These are phyloP conservation scores for Brachypodius melanocephalos DNA, from an alignment of 2,113 vertebrate genomes.

Conservation along the genomic window DNA sequence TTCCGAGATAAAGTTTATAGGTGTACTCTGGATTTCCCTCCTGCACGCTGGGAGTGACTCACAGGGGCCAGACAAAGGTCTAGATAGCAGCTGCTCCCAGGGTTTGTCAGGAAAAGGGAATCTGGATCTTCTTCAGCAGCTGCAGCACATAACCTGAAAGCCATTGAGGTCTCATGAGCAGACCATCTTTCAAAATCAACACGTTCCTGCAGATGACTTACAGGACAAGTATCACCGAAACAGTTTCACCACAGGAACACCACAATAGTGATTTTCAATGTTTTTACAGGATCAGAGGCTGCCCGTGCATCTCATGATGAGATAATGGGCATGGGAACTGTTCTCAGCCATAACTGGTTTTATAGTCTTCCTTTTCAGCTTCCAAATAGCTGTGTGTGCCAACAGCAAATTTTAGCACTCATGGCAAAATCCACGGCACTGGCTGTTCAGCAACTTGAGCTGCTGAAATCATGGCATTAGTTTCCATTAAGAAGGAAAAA, in stretches of 20 bases:
- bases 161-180: rapidly evolving
- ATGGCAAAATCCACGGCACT: rapidly evolving
- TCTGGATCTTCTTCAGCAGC: not conserved
- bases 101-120: not conserved
- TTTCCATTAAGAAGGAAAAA: not conserved
- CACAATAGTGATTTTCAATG: not conserved
- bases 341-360: not conserved
- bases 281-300: not conserved
- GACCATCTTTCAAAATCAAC: not conserved
- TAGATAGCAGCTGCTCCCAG: not conserved
- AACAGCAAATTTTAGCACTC: not conserved
- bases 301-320: not conserved
- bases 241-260: not conserved
- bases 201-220: not conserved
- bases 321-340: not conserved
- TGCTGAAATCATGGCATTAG: not conserved
- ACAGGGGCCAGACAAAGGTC: not conserved
- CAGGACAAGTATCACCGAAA: not conserved
- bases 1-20: not conserved
- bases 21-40: not conserved
- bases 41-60: not conserved
- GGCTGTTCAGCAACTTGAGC: not conserved
- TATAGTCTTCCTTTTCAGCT: not conserved
- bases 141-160: not conserved
- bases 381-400: not conserved